Percentiles rank a stretch among this genome's conserved stretches.
These are phyloP conservation scores for Calidris pugnax DNA, from an alignment of 2,113 vertebrate species.

Conservation along the genomic window DNA sequence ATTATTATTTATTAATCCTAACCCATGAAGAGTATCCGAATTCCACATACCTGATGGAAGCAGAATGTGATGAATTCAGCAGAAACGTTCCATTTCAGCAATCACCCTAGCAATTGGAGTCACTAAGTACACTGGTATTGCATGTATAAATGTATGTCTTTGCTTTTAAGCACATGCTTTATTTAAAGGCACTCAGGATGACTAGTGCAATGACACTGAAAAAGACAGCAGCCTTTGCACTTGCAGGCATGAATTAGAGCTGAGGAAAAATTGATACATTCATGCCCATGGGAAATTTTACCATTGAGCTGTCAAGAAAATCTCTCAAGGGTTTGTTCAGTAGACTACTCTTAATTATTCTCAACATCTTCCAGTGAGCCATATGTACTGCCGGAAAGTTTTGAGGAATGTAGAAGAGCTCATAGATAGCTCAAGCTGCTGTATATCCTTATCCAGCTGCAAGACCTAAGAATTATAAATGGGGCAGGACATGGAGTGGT, in stretches of 20 bases:
- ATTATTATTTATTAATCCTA: background rate
- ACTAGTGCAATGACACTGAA: background rate
- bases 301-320: background rate
- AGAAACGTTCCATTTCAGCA: background rate
- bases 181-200: background rate
- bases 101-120: background rate
- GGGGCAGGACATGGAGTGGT: accelerated
- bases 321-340: background rate
- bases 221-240: background rate
- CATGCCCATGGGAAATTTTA: background rate
- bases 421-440: background rate
- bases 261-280: background rate
- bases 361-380: background rate
- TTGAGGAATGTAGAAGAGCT: background rate
- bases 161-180: background rate
- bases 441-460: background rate
- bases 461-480: background rate
- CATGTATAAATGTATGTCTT: background rate
- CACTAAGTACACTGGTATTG: background rate
- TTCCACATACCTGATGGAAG: background rate
- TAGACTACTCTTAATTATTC: background rate
- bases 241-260: background rate
- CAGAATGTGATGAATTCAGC: background rate
- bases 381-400: background rate
- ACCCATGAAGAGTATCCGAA: background rate